phyloP scores from a whole-genome alignment of 2,113 vertebrate genomes.

The Glaucomys volans region DNA sequence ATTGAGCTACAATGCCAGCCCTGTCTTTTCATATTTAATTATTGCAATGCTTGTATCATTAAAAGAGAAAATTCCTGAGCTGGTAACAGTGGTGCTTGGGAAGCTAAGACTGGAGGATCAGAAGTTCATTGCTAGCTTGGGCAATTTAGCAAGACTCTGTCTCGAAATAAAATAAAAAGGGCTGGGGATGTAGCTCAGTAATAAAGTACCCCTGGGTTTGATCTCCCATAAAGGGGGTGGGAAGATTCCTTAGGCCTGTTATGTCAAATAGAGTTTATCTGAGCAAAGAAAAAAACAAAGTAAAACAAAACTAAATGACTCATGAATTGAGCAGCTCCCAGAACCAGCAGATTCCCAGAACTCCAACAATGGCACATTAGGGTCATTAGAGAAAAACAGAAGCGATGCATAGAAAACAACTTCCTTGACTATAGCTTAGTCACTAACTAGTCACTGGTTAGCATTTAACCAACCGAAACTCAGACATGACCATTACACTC shows the following conservation, averaged over 20 bases:
- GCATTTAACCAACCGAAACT: too few relatives aligned
- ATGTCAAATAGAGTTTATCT: background rate
- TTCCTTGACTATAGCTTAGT: background rate
- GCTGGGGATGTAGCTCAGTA: background rate
- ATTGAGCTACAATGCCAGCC: too few relatives aligned
- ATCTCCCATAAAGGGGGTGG: background rate
- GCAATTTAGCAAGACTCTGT: background rate
- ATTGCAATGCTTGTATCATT: background rate
- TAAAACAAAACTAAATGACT: background rate
- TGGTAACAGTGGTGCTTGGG: background rate
- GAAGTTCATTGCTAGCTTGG: background rate
- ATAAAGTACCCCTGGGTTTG: background rate
- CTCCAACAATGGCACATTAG: background rate
- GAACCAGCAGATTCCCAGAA: background rate
- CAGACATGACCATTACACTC: background rate
- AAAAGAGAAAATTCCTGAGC: background rate
- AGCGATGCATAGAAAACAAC: background rate
- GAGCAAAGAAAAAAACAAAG: background rate
- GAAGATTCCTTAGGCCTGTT: background rate
- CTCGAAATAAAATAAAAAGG: background rate
- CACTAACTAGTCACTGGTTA: background rate
- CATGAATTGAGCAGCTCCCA: background rate
- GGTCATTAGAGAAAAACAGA: background rate
- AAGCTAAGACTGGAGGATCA: background rate
- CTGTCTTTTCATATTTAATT: conserved; percentile 1